These are phyloP conservation scores for Drosophila lutescens DNA, from an alignment of 2,888 invertebrate genomes.

Conservation along the genomic window DNA sequence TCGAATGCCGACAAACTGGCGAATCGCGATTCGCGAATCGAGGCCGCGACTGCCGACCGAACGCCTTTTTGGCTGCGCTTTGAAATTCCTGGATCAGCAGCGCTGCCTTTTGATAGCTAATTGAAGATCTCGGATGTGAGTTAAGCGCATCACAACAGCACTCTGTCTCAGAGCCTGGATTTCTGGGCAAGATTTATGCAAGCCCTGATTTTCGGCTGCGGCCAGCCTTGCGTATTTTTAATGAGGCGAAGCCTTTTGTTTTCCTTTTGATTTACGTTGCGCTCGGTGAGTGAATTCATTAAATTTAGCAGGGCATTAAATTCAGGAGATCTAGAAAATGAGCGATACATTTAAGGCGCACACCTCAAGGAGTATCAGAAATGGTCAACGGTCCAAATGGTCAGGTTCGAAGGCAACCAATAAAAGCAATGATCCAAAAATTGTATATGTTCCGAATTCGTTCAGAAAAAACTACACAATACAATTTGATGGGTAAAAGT, in stretches of 20 bases:
- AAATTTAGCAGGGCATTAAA: background rate
- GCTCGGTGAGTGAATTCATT: constrained; percentile 3
- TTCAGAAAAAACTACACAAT: no score
- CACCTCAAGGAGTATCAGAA: no score
- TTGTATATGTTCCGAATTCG: no score
- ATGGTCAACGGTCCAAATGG: no score
- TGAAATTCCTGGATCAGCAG: constrained; percentile 58
- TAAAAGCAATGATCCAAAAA: no score
- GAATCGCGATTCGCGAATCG: constrained; percentile 36
- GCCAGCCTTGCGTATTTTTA: constrained; percentile 30
- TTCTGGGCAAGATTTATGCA: constrained; percentile 36
- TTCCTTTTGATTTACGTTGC: constrained; percentile 6
- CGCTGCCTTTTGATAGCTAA: constrained; percentile 75
- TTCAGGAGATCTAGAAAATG: background rate
- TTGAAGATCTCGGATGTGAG: constrained; percentile 76
- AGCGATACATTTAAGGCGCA: background rate
- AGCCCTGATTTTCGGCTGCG: constrained; percentile 26
- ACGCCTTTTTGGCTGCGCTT: constrained; percentile 60
- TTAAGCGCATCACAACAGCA: constrained; percentile 56
- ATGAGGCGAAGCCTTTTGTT: constrained; percentile 18
- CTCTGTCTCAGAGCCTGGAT: constrained; percentile 20
- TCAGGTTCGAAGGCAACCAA: no score
- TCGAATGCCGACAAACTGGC: constrained; percentile 31
- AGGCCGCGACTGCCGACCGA: constrained; percentile 45
- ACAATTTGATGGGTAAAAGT: no score